Evolutionary conservation across 1,140 invertebrate species (phyloP).

Genomic region (Teleogryllus occipitalis): DNA sequence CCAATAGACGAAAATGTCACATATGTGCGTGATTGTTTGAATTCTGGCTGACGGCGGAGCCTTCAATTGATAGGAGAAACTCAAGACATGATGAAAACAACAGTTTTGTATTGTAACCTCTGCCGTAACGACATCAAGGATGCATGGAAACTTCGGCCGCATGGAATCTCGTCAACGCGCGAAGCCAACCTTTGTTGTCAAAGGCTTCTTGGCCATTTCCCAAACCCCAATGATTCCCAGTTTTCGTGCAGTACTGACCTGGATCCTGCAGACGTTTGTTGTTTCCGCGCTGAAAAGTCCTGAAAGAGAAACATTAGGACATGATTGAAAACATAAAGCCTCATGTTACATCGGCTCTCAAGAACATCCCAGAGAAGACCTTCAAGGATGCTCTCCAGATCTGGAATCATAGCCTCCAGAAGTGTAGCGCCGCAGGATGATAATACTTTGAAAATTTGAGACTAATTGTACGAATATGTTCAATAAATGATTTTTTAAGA

Average conservation of each 20-base stretch:
- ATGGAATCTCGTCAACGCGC: constrained; percentile 9
- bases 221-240: background rate
- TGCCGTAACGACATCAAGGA: background rate
- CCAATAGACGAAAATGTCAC: constrained; percentile 28
- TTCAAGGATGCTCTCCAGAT: background rate
- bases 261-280: background rate
- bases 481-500: constrained; percentile 13
- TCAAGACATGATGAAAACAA: constrained; percentile 10
- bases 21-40: constrained; percentile 8
- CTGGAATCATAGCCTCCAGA: no score
- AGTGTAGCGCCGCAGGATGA: constrained; percentile 10
- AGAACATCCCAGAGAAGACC: background rate
- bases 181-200: no score
- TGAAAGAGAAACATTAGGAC: constrained; percentile 11
- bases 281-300: constrained; percentile 4
- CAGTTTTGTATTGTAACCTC: background rate
- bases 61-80: background rate
- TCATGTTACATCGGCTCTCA: constrained; percentile 13
- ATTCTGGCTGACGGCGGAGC: constrained; percentile 17
- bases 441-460: constrained; percentile 14
- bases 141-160: background rate
- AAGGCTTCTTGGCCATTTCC: constrained; percentile 12
- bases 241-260: background rate
- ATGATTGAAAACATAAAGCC: no score
- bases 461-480: constrained; percentile 19